phyloP scores from a whole-genome alignment of 2,797 vertebrate species.

The Lemur catta region DNA sequence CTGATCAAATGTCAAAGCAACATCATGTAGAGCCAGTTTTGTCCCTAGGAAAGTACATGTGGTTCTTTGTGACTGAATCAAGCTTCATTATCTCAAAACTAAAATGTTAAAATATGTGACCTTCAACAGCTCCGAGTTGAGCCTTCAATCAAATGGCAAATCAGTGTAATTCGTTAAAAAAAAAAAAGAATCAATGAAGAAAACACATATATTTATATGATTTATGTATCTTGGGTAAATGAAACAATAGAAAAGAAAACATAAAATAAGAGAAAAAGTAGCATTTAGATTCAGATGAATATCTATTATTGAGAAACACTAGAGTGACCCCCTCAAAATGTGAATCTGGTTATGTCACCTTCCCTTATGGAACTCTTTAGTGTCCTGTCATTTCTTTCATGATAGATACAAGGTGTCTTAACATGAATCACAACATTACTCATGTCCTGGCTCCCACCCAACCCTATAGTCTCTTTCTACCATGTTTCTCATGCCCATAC shows the following conservation, averaged over 20 bases:
- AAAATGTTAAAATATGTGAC: constrained; percentile 53
- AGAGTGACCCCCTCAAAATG: not conserved
- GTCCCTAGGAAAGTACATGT: constrained; percentile 51
- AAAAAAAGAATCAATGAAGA: not conserved
- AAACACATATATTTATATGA: not conserved
- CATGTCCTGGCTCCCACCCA: not conserved
- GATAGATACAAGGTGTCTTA: not conserved
- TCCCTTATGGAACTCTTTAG: not conserved
- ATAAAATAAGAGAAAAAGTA: not conserved
- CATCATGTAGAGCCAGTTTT: constrained; percentile 54
- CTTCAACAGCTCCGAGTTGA: not conserved
- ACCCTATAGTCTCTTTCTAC: not conserved
- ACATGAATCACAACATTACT: not conserved
- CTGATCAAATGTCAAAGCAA: constrained; percentile 73
- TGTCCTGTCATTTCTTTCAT: not conserved
- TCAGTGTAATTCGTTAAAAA: not conserved
- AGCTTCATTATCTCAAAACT: constrained; percentile 32
- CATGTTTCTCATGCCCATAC: not conserved
- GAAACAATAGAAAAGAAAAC: not conserved
- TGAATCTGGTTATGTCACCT: not conserved
- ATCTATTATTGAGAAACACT: not conserved
- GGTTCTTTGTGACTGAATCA: constrained; percentile 59
- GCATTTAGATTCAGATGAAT: not conserved
- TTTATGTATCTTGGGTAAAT: not conserved
- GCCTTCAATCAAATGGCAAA: not conserved